A percentile compares a stretch with the other conserved stretches of the same genome.
Conservation (phyloP, 2,888 invertebrate species). For the Aphodius granarius region DNA sequence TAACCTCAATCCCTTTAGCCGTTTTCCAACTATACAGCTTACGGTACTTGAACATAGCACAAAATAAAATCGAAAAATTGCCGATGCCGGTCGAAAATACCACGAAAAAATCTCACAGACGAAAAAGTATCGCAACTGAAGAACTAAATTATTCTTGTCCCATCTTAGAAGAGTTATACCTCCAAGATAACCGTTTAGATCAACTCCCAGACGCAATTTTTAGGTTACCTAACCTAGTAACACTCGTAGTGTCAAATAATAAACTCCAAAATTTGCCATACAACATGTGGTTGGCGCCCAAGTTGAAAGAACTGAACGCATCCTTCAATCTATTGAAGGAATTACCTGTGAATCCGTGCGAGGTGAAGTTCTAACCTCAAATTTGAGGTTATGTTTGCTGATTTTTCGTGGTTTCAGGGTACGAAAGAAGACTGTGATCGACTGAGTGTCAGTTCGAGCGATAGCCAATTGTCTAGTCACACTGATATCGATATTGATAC, state of each 20-base stretch:
- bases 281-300: conserved; percentile 84
- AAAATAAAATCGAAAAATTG: conserved; percentile 82
- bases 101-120: conserved; percentile 41
- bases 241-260: conserved; percentile 93
- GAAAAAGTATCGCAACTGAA: conserved; percentile 40
- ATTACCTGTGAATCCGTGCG: conserved; percentile 64
- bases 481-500: conserved; percentile 46
- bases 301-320: conserved; percentile 83
- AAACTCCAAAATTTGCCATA: conserved; percentile 82
- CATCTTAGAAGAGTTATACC: conserved; percentile 83
- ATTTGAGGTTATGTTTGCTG: conserved; percentile 4
- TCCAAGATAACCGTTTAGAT: conserved; percentile 90
- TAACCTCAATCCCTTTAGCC: conserved; percentile 76
- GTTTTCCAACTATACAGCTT: conserved; percentile 84
- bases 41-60: conserved; percentile 81
- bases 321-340: conserved; percentile 86
- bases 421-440: conserved; percentile 48
- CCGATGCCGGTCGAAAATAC: conserved; percentile 56
- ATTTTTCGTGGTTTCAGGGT: conserved; percentile 34
- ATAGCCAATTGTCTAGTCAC: conserved; percentile 52
- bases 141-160: conserved; percentile 67
- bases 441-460: conserved; percentile 52
- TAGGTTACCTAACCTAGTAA: conserved; percentile 73
- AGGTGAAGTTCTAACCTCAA: conserved; percentile 42
- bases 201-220: conserved; percentile 81